phyloP scores from a whole-genome alignment of 2,888 invertebrate species.

The Chaetogeoica ovagalla region DNA sequence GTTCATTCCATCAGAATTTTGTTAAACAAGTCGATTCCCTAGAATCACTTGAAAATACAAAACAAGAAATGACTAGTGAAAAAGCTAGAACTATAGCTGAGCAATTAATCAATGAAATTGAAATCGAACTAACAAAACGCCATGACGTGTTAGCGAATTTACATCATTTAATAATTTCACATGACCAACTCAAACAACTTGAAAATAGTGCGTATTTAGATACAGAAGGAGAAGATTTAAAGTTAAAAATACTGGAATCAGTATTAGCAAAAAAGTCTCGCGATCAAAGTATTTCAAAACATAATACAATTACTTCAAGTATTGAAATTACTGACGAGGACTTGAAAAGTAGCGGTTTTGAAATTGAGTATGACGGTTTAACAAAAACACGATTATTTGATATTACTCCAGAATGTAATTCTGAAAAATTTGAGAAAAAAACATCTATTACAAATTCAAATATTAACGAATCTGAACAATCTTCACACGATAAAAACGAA shows the following conservation, averaged over 20 bases:
- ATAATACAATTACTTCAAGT: slow-evolving; percentile 63
- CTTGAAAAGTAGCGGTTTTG: slow-evolving; percentile 71
- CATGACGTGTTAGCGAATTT: slow-evolving; percentile 55
- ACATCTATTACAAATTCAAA: background rate
- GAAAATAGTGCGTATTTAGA: slow-evolving; percentile 62
- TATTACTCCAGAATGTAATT: slow-evolving; percentile 24
- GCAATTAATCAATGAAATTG: slow-evolving; percentile 64
- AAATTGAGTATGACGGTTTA: slow-evolving; percentile 62
- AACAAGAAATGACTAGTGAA: slow-evolving; percentile 60
- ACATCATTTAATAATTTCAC: slow-evolving; percentile 54
- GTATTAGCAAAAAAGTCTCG: slow-evolving; percentile 62
- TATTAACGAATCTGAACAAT: background rate
- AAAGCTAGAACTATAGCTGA: slow-evolving; percentile 63
- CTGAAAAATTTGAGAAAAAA: background rate
- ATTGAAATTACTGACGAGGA: slow-evolving; percentile 70
- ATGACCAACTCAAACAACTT: slow-evolving; percentile 61
- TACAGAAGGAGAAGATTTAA: slow-evolving; percentile 56
- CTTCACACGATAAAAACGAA: slow-evolving; percentile 26
- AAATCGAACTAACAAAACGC: slow-evolving; percentile 63
- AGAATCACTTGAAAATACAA: slow-evolving; percentile 9
- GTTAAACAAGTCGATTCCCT: slow-evolving; percentile 54
- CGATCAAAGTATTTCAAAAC: slow-evolving; percentile 60
- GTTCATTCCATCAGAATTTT: slow-evolving; percentile 52
- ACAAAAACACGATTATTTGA: slow-evolving; percentile 19
- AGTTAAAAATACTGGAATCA: slow-evolving; percentile 61